Evolutionary conservation across 2,797 vertebrate species (phyloP).

Genomic region (Pseudotriccus pelzelni): DNA sequence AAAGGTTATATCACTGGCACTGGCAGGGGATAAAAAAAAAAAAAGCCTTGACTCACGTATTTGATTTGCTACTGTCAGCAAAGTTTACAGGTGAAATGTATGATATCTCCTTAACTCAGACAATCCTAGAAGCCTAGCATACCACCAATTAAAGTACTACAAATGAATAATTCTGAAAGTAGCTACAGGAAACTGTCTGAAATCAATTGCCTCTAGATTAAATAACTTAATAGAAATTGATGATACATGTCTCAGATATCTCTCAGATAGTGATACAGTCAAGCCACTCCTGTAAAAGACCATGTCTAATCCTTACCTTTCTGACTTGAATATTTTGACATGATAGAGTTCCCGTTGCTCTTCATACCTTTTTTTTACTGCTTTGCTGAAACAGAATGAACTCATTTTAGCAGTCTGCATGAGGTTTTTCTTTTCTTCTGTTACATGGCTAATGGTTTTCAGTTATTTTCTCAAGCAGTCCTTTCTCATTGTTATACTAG

Average conservation of each 20-base stretch:
- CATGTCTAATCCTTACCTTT: neutral
- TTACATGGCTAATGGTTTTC: neutral
- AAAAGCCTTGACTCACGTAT: neutral
- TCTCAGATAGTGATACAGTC: neutral
- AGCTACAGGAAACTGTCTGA: neutral
- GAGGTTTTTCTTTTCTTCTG: neutral
- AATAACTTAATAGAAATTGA: neutral
- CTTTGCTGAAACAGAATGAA: neutral
- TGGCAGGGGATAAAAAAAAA: neutral
- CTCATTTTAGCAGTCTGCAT: neutral
- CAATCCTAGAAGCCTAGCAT: neutral
- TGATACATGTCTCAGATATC: neutral
- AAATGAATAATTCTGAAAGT: neutral
- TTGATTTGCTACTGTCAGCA: neutral
- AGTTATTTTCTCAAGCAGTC: neutral
- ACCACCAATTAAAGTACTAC: neutral
- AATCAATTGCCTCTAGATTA: neutral
- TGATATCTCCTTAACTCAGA: rapidly evolving
- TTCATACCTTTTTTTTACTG: neutral
- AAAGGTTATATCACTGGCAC: neutral
- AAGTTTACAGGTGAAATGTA: rapidly evolving
- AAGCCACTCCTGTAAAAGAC: neutral
- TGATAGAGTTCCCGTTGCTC: neutral
- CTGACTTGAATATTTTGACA: neutral
- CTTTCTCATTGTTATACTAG: neutral